phyloP scores from a whole-genome alignment of 2,113 vertebrate species.

The Pseudorhombus dupliciocellatus region DNA sequence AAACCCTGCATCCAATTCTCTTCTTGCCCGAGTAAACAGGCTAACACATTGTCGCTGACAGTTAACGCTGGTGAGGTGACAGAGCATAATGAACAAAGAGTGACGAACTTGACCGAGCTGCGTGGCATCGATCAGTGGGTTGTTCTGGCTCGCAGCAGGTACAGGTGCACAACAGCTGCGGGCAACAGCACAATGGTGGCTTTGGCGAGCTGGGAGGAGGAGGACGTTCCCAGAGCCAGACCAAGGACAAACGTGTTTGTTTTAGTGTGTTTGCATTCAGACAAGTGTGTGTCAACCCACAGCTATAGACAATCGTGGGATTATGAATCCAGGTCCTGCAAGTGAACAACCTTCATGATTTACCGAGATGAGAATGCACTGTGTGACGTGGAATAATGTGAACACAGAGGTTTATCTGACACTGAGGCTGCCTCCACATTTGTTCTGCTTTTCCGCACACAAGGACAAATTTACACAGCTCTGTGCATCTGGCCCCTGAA shows the following conservation, averaged over 20 bases:
- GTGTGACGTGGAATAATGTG: conserved; percentile 13
- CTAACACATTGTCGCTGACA: background rate
- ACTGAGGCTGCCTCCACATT: conserved; percentile 5
- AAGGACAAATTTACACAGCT: conserved; percentile 7
- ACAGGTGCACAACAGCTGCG: conserved; percentile 47
- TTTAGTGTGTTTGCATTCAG: conserved; percentile 27
- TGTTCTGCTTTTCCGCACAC: conserved; percentile 13
- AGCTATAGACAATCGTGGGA: conserved; percentile 4
- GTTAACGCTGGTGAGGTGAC: conserved; percentile 7
- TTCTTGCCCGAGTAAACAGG: background rate
- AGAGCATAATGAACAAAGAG: conserved; percentile 9
- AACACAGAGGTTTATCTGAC: conserved; percentile 18
- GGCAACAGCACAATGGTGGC: conserved; percentile 30
- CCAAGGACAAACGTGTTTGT: conserved; percentile 50
- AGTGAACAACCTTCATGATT: conserved; percentile 17
- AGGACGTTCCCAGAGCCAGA: conserved; percentile 8
- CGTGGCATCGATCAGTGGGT: conserved; percentile 36
- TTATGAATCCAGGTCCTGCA: conserved; percentile 21
- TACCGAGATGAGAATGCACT: conserved; percentile 17
- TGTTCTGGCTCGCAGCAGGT: conserved; percentile 36
- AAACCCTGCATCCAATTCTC: background rate
- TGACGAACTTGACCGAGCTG: conserved; percentile 21
- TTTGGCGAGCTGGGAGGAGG: conserved; percentile 11
- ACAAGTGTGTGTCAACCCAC: conserved; percentile 15
- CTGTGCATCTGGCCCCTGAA: conserved; percentile 7